Evolutionary conservation across 1,140 invertebrate species (phyloP).

Genomic region (Caerostris darwini): DNA sequence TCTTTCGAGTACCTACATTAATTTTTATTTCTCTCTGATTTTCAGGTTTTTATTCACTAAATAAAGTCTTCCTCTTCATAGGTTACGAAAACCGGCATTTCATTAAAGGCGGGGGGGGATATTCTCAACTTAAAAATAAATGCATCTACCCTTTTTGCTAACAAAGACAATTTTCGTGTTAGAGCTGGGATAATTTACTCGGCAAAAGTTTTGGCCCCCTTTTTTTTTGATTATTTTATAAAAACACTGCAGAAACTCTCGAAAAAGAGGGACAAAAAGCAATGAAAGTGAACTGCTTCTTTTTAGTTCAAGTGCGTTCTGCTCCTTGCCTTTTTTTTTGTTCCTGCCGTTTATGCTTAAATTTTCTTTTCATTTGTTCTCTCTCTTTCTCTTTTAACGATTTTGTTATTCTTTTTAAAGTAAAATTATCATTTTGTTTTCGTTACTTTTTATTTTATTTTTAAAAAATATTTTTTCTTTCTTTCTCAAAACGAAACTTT

Average conservation of each 20-base stretch:
- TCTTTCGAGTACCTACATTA: not conserved
- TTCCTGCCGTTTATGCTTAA: no score
- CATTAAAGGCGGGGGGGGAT: slow-evolving; percentile 46
- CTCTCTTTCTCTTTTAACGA: not conserved
- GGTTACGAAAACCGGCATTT: not conserved
- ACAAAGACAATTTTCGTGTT: slow-evolving; percentile 65
- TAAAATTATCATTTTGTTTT: slow-evolving; percentile 52
- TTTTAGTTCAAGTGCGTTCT: not conserved
- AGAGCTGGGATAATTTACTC: slow-evolving; percentile 65
- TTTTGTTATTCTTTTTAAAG: slow-evolving; percentile 49
- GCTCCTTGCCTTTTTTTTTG: not conserved
- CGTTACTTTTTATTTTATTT: not conserved
- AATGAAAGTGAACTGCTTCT: slow-evolving; percentile 4
- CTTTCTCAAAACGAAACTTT: slow-evolving; percentile 2
- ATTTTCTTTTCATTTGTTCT: not conserved
- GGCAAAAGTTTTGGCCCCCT: not conserved
- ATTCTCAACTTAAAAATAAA: not conserved
- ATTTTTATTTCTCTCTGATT: not conserved
- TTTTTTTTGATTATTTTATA: not conserved
- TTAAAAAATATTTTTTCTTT: no score
- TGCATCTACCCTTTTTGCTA: slow-evolving; percentile 1
- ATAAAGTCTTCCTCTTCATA: slow-evolving; percentile 35
- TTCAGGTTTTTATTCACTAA: slow-evolving; percentile 23
- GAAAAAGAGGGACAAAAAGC: slow-evolving; percentile 39
- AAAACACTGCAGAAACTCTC: slow-evolving; percentile 20